Base-by-base conservation (phyloP, 2,113 vertebrate genomes). In the Dermatemys mawii region DNA sequence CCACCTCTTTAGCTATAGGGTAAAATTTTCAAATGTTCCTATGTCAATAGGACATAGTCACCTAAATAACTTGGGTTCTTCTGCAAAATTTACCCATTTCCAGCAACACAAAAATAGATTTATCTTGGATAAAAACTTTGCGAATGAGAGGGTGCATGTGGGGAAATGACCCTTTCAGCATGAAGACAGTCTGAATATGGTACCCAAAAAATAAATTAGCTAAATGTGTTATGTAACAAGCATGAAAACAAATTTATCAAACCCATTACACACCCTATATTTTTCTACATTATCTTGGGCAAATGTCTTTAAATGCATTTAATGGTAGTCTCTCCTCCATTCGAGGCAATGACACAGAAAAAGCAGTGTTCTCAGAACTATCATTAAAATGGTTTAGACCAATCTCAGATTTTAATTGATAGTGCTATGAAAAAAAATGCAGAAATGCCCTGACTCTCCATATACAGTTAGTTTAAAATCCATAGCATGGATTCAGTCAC, bases 331-430 rank as follows among this genome's bases (percentile, higher is more conserved):
- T 94, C 86, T 89, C 83, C 88, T 95, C 50, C 93, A 95, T 83
- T 94, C 86, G 78, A 93, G 94, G 96, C 95, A 97, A 96, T 92
- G 91, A 96, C 70, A 96, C 94, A 96, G 93, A 91, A 96, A 60
- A 97, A 89, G 88, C 80, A 86, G 78, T 11, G 84, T 32, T 79
- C 89, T 95, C 95, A 87, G 60, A 76, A 75, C 44, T 84, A 80
- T 80, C 93, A 94, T 93, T 89, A 73, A 79, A 96, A 95, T 19
- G 1, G 3, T 86, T 92, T 51, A 88, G 79, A 48, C 54, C 81
- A 78, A 46, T 90, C 90, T 88, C 87, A 86, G 11, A 11, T 84
- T 86, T 90, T 38, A 88, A 88, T 35, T 83, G 50, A 48, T 13
- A 86, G 46, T 8, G 86, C 53, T 29, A 50, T 81, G 38, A 94